phyloP scores from a whole-genome alignment of 1,140 invertebrate genomes.

The Euwallacea fornicatus region DNA sequence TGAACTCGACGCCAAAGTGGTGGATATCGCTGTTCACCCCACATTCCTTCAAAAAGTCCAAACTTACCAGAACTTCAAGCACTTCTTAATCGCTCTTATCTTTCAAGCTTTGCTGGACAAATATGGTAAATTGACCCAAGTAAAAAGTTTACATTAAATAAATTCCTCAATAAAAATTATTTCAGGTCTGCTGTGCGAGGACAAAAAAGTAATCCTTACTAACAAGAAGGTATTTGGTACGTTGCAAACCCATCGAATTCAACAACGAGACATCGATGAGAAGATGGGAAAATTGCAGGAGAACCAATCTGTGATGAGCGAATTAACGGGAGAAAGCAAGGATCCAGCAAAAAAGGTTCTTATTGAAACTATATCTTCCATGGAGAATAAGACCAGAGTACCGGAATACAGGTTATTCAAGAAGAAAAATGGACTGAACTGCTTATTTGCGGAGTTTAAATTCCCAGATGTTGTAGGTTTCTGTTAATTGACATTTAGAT shows the following conservation, averaged over 20 bases:
- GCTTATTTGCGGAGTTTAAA: slow-evolving; percentile 56
- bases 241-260: slow-evolving; percentile 70
- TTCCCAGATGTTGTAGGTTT: slow-evolving; percentile 53
- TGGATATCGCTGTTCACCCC: slow-evolving; percentile 77
- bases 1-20: slow-evolving; percentile 67
- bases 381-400: slow-evolving; percentile 41
- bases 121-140: slow-evolving; percentile 54
- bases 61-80: slow-evolving; percentile 67
- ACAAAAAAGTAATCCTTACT: slow-evolving; percentile 61
- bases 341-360: slow-evolving; percentile 45
- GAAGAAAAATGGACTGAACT: slow-evolving; percentile 47
- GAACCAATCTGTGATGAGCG: slow-evolving; percentile 45
- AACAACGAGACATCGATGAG: slow-evolving; percentile 64
- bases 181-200: slow-evolving; percentile 60
- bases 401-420: slow-evolving; percentile 54
- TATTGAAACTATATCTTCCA: slow-evolving; percentile 37
- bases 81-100: slow-evolving; percentile 73
- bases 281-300: slow-evolving; percentile 49
- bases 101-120: slow-evolving; percentile 77
- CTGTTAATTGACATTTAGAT: slow-evolving; percentile 25
- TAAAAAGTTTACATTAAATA: background rate
- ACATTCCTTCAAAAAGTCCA: slow-evolving; percentile 71
- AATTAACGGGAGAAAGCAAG: slow-evolving; percentile 54
- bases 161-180: background rate
- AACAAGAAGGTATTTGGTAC: slow-evolving; percentile 70